phyloP scores from a whole-genome alignment of 2,113 vertebrate genomes.

The Sitta europaea region DNA sequence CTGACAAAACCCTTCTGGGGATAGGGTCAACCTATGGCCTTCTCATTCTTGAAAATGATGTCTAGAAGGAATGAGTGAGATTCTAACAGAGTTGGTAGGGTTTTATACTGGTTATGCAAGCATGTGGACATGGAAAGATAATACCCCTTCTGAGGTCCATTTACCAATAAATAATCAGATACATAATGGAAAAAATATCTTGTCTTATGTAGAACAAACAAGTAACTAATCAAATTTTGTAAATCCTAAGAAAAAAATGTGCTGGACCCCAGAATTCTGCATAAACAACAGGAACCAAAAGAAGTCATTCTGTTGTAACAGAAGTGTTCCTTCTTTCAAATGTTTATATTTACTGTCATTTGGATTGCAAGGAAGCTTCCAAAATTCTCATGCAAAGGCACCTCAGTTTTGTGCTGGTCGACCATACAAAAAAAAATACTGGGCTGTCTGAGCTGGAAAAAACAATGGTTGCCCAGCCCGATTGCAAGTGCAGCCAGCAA shows the following conservation, averaged over 20 bases:
- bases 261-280: background rate
- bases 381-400: background rate
- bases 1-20: background rate
- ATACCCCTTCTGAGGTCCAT: background rate
- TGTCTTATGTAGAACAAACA: background rate
- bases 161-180: background rate
- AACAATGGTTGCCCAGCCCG: background rate
- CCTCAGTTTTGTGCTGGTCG: background rate
- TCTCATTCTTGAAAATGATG: background rate
- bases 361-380: background rate
- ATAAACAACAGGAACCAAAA: background rate
- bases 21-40: background rate
- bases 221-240: background rate
- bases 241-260: background rate
- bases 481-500: background rate
- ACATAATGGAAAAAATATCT: background rate
- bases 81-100: background rate
- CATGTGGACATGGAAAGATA: background rate
- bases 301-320: background rate
- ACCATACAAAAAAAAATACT: background rate
- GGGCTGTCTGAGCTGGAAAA: background rate
- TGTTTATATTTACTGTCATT: background rate
- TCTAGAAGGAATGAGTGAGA: background rate
- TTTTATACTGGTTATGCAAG: background rate
- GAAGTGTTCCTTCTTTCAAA: background rate